phyloP scores from a whole-genome alignment of 1,140 invertebrate species.

The Campoletis sonorensis region DNA sequence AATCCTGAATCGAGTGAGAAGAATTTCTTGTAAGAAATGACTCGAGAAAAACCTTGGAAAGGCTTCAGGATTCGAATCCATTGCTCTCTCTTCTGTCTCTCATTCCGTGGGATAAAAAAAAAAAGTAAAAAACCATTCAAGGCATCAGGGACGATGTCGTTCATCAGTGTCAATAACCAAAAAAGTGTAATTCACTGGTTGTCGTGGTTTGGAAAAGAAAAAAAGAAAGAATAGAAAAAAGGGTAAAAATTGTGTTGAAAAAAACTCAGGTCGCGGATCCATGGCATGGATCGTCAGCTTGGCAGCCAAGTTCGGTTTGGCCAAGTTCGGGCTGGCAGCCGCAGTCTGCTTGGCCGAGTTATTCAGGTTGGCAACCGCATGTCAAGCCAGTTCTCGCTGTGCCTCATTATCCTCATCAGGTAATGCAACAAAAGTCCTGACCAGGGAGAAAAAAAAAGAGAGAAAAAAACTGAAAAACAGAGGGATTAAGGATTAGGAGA shows the following conservation, averaged over 20 bases:
- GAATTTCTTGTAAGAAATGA: too few relatives aligned
- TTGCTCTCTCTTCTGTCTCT: slow-evolving; percentile 2
- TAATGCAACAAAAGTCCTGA: background rate
- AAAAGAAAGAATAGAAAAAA: background rate
- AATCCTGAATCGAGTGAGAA: too few relatives aligned
- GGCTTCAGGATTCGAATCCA: too few relatives aligned
- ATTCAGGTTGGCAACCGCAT: slow-evolving; percentile 42
- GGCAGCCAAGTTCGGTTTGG: slow-evolving; percentile 48
- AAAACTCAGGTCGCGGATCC: slow-evolving; percentile 45
- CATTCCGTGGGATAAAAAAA: slow-evolving; percentile 16
- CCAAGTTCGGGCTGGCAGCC: slow-evolving; percentile 48
- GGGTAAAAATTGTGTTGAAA: slow-evolving; percentile 12
- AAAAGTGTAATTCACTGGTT: slow-evolving; percentile 16
- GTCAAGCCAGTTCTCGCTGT: slow-evolving; percentile 24
- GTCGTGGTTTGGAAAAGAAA: background rate
- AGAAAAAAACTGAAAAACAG: too few relatives aligned
- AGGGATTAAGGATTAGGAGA: too few relatives aligned
- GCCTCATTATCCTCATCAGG: slow-evolving; percentile 27
- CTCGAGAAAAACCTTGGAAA: too few relatives aligned
- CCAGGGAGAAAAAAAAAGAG: too few relatives aligned
- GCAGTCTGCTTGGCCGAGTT: slow-evolving; percentile 45
- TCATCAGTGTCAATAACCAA: slow-evolving; percentile 43
- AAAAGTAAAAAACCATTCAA: slow-evolving; percentile 5
- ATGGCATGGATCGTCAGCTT: slow-evolving; percentile 57
- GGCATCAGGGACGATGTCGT: slow-evolving; percentile 33